Conservation (phyloP, 2,888 invertebrate genomes). For the Dolichomitus sp. region DNA sequence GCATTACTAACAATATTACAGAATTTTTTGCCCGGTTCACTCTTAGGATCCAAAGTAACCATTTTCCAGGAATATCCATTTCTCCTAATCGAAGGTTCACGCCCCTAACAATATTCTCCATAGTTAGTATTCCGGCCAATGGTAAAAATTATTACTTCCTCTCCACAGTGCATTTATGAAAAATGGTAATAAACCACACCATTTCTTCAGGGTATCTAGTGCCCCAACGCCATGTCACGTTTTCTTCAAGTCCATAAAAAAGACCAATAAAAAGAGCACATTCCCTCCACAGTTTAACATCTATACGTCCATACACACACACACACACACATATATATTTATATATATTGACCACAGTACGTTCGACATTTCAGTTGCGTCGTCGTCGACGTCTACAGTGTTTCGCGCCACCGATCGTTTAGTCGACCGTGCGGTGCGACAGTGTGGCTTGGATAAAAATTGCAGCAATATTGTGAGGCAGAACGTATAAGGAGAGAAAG, state of each 20-base stretch:
- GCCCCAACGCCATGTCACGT: not conserved
- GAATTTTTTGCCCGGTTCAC: too few species aligned
- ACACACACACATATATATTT: not conserved
- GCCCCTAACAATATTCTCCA: not conserved
- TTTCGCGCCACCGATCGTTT: conserved; percentile 51
- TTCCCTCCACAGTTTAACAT: not conserved
- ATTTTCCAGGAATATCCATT: not conserved
- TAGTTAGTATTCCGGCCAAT: not conserved
- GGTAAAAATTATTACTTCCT: not conserved
- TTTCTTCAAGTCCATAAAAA: not conserved
- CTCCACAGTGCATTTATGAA: not conserved
- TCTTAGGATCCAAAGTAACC: not conserved
- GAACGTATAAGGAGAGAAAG: not conserved
- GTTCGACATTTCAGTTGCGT: conserved; percentile 27
- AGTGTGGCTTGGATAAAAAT: conserved; percentile 55
- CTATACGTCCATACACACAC: not conserved
- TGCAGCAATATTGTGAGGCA: conserved; percentile 59
- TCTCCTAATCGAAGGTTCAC: not conserved
- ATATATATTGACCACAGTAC: not conserved
- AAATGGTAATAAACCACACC: not conserved
- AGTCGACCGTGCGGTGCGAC: conserved; percentile 25
- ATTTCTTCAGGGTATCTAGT: not conserved
- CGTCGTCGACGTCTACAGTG: conserved; percentile 13
- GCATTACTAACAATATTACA: too few species aligned
- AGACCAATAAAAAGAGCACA: not conserved